Evolutionary conservation across 2,888 invertebrate genomes (phyloP), one percentile per base, ranked within the genome.

Genomic region (Hypsopygia costalis): DNA sequence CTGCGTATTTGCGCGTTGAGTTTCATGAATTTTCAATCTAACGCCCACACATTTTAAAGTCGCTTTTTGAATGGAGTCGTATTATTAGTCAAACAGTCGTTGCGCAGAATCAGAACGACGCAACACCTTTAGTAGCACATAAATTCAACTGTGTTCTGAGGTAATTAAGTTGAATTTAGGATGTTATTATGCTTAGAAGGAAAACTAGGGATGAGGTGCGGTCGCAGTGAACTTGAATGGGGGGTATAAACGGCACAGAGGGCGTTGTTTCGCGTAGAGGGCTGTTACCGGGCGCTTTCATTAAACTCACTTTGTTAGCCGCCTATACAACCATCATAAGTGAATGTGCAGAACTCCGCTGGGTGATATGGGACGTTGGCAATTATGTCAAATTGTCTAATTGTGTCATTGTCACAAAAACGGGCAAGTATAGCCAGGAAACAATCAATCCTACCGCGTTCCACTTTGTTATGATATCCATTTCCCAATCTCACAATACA

Each of bases 1-100:
- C 85, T 87, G 87, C 81, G 82, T 85, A 73, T 73, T 70, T 69
- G 78, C 76, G 77, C 74, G 65, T 49, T 46, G 27, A 52, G 11
- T 11, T 33, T 55, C 35, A 44, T 41, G 60, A 21, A 75, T 54
- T 55, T 44, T 55, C 50, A 42, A 65, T 70, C 59, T 56, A 54
- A 52, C 37, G 29, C 11, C 32, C 22, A 35, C 3, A 31, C 27
- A 51, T 3, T 25, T 54, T 75, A 80, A 49, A 62, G 76, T 62
- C 44, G 41, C 31, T 56, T 66, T 72, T 77, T 44, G 43, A 44
- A 37, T 41, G 52, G 31, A 38, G 11, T 34, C 36, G 44, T 46
- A 51, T 49, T 38, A 54, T 56, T 52, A 55, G 49, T 63, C 59
- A 68, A 73, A 70, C 69, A 68, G 61, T 62, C 51, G 52, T 43